These are phyloP conservation scores for Pollenia labialis DNA, from an alignment of 2,888 invertebrate species.

Conservation along the genomic window DNA sequence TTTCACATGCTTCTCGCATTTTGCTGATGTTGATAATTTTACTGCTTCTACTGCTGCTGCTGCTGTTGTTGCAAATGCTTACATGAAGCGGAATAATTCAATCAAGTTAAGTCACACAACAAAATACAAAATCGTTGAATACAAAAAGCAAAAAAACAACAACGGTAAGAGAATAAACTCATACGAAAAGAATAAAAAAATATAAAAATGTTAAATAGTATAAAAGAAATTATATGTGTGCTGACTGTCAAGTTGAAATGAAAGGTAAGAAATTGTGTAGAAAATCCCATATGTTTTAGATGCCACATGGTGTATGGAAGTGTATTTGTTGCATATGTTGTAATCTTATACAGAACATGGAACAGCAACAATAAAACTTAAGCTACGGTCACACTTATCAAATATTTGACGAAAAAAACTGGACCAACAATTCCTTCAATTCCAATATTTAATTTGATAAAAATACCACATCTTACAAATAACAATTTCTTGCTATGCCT, in stretches of 20 bases:
- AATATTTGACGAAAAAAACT: too few species aligned
- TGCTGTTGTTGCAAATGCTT: constrained; percentile 51
- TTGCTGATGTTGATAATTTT: constrained; percentile 40
- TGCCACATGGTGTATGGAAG: not conserved
- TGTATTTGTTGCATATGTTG: constrained; percentile 6
- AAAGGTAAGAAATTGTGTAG: constrained; percentile 57
- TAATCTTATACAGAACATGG: constrained; percentile 6
- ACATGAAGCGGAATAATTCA: constrained; percentile 68
- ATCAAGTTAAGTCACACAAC: constrained; percentile 63
- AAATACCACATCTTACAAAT: too few species aligned
- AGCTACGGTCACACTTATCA: too few species aligned
- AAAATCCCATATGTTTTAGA: constrained; percentile 41
- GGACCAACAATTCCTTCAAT: too few species aligned
- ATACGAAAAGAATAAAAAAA: not conserved
- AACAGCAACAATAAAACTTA: constrained; percentile 4
- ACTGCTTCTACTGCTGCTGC: constrained; percentile 29
- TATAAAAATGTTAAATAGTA: not conserved
- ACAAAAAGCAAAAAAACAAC: constrained; percentile 8
- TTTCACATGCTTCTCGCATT: constrained; percentile 43
- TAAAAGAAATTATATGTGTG: constrained; percentile 30
- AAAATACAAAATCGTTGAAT: constrained; percentile 41
- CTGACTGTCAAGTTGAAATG: constrained; percentile 44
- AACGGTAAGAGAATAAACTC: constrained; percentile 8
- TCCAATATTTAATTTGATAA: too few species aligned
- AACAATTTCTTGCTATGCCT: too few species aligned